A percentile compares a stretch with the other conserved stretches of the same genome.
These are phyloP conservation scores for Rhadinocentrus ornatus DNA, from an alignment of 2,797 vertebrate species.

Conservation along the genomic window DNA sequence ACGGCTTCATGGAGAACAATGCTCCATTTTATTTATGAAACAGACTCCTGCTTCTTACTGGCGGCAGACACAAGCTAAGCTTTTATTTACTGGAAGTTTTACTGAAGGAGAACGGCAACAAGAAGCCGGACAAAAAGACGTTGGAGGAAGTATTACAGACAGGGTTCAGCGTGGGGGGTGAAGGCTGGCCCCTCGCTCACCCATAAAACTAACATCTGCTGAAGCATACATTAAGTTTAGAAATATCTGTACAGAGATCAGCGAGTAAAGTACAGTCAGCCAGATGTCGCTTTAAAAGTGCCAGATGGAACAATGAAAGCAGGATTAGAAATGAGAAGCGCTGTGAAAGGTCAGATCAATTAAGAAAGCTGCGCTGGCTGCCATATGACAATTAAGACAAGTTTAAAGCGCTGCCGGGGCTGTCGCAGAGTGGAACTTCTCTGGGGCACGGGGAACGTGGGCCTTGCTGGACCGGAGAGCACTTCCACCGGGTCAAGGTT, in stretches of 20 bases:
- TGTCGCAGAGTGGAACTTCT: slow-evolving; percentile 77
- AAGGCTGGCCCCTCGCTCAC: slow-evolving; percentile 87
- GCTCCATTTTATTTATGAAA: slow-evolving; percentile 32
- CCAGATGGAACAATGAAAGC: slow-evolving; percentile 99
- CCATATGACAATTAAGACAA: slow-evolving; percentile 97
- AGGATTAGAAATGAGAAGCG: slow-evolving; percentile 98
- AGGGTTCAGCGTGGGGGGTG: slow-evolving; percentile 84
- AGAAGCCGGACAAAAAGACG: slow-evolving; percentile 85
- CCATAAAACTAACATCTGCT: slow-evolving; percentile 99
- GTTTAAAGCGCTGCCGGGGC: slow-evolving; percentile 90
- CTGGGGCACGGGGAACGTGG: slow-evolving; percentile 74
- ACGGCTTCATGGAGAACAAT: slow-evolving; percentile 5
- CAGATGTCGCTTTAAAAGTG: slow-evolving; percentile 99
- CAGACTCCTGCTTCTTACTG: slow-evolving; percentile 82
- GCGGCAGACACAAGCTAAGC: slow-evolving; percentile 87
- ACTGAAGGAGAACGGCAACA: slow-evolving; percentile 85
- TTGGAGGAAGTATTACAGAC: slow-evolving; percentile 89
- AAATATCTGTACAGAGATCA: slow-evolving; percentile 99
- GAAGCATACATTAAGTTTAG: slow-evolving; percentile 99
- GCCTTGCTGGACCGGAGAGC: slow-evolving; percentile 76
- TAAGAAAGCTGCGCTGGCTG: slow-evolving; percentile 97
- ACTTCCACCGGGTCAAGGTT: slow-evolving; percentile 86
- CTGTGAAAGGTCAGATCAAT: slow-evolving; percentile 99
- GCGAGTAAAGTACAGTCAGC: slow-evolving; percentile 99
- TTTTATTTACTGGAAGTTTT: slow-evolving; percentile 90